Evolutionary conservation across 2,113 vertebrate genomes (phyloP).

Genomic region (Euleptes europaea): DNA sequence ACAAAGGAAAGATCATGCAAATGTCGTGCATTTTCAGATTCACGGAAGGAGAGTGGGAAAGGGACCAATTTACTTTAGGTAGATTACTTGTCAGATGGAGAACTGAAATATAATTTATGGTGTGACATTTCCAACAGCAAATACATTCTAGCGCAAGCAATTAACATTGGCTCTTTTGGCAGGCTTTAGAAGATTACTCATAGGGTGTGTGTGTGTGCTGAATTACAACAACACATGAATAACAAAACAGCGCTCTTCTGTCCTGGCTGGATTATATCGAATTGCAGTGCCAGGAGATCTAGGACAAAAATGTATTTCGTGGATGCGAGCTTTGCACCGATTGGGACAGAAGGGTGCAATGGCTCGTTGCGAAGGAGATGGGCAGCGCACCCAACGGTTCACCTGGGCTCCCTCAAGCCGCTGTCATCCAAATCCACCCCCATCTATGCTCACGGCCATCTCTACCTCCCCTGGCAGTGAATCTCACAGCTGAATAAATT

Average conservation of each 20-base stretch:
- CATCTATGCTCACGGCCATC: too few relatives aligned
- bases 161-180: slow-evolving; percentile 70
- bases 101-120: slow-evolving; percentile 70
- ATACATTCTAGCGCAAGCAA: slow-evolving; percentile 71
- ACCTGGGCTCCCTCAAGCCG: too few relatives aligned
- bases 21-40: slow-evolving; percentile 39
- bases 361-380: too few relatives aligned
- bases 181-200: slow-evolving; percentile 71
- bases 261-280: slow-evolving; percentile 27
- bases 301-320: slow-evolving; percentile 31
- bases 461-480: too few relatives aligned
- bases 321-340: slow-evolving; percentile 27
- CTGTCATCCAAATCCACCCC: too few relatives aligned
- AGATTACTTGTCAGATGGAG: slow-evolving; percentile 66
- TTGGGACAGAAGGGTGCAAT: neutral
- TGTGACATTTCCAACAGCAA: slow-evolving; percentile 76
- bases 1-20: slow-evolving; percentile 7
- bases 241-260: slow-evolving; percentile 44
- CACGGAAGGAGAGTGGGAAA: slow-evolving; percentile 36
- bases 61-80: slow-evolving; percentile 61
- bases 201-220: slow-evolving; percentile 26
- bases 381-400: too few relatives aligned
- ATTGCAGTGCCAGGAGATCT: slow-evolving; percentile 28
- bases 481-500: too few relatives aligned
- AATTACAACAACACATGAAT: slow-evolving; percentile 59